Evolutionary conservation across 2,113 vertebrate species (phyloP), one percentile per base, ranked within the genome.

Genomic region (Rhinopomastus cyanomelas): DNA sequence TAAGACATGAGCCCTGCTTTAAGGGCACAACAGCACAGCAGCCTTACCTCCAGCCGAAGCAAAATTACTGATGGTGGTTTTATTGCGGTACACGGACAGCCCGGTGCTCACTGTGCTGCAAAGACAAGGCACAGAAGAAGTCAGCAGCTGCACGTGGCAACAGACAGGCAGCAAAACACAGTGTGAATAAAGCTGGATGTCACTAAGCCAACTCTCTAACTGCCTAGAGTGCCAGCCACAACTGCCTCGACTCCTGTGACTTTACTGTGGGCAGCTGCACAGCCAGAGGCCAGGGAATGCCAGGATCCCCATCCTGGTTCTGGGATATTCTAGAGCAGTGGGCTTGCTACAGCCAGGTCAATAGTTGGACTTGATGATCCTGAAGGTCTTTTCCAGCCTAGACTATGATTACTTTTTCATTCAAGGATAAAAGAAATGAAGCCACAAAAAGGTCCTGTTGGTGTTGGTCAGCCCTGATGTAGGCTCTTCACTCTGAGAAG

Each of bases 21-120:
- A 81, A 62, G 34, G 44, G 20, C 49, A 81, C 49, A 18, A 87
- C 60, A 72, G 34, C 37, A 12, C 44, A 92, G 86, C 68, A 36
- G 29, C 26, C 98, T 98, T 96, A 99, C 99, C 99, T 97, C 99
- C 99, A 42, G 98, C 98, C 30, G 96, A 96, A 36, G 95, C 97
- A 34, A 97, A 99, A 55, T 99, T 96, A 65, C 98, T 92, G 52
- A 98, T 12, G 64, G 96, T 53, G 49, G 96, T 96, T 95, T 98
- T 98, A 94, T 99, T 95, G 26, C 96, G 95, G 97, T 99, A 99
- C 8, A 96, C 97, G 27, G 97, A 98, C 86, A 99, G 92, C 3
- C 98, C 97, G 0, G 98, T 98, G 95, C 98, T 98, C 94, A 98
- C 97, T 32, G 93, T 86, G 51, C 99, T 99, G 83, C 53, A 61